Conservation (phyloP, 2,888 invertebrate genomes). For the Dicroscelio sp. region DNA sequence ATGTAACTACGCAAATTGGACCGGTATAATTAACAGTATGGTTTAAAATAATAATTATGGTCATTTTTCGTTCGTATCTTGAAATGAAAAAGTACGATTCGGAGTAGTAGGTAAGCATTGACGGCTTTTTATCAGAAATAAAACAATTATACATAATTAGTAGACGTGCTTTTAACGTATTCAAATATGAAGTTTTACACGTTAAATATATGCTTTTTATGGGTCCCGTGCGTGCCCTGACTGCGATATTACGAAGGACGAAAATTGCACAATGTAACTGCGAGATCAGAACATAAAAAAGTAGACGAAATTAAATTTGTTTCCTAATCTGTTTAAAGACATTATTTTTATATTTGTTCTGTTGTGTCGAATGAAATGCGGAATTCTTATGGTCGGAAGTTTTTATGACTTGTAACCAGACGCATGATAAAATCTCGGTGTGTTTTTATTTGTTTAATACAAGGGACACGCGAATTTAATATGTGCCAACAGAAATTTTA, state of each 20-base stretch:
- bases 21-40: no score
- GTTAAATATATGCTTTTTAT: constrained; percentile 30
- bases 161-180: constrained; percentile 19
- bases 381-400: no score
- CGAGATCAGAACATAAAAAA: not conserved
- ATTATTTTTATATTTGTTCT: not conserved
- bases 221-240: constrained; percentile 35
- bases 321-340: not conserved
- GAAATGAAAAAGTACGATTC: no score
- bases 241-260: not conserved
- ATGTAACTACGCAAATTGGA: no score
- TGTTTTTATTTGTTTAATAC: no score
- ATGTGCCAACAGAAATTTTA: no score
- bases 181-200: constrained; percentile 31
- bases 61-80: no score
- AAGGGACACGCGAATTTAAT: no score
- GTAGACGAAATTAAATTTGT: constrained; percentile 1
- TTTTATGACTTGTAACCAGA: no score
- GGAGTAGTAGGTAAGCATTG: not conserved
- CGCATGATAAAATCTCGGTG: no score
- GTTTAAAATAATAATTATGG: no score
- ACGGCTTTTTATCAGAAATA: constrained; percentile 29
- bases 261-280: constrained; percentile 7
- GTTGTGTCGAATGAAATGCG: no score
- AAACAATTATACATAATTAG: constrained; percentile 24